A percentile compares a stretch with the other conserved stretches of the same genome.
Conservation (phyloP, 2,888 invertebrate genomes). For the Lasioglossum malachurum region DNA sequence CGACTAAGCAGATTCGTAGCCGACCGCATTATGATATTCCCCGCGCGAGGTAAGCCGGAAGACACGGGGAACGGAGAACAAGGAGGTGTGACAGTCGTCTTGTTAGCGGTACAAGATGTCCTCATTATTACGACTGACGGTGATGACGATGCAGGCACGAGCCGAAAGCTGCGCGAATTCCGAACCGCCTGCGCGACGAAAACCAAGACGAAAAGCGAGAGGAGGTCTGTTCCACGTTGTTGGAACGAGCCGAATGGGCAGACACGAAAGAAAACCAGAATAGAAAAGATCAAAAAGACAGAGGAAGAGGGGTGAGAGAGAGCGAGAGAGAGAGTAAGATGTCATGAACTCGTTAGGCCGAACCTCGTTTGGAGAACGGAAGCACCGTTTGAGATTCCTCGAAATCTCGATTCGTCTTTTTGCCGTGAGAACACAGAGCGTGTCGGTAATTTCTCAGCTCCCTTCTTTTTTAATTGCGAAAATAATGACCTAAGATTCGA, state of each 20-base stretch:
- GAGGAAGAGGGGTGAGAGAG: neutral
- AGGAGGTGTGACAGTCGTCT: slow-evolving; percentile 74
- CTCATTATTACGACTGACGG: slow-evolving; percentile 76
- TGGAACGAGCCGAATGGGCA: neutral
- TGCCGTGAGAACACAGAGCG: neutral
- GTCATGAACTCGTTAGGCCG: slow-evolving; percentile 56
- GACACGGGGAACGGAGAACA: slow-evolving; percentile 37
- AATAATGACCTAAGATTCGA: slow-evolving; percentile 30
- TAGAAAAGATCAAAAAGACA: slow-evolving; percentile 36
- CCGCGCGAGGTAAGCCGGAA: slow-evolving; percentile 7
- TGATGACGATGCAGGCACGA: slow-evolving; percentile 72
- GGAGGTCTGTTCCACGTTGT: slow-evolving; percentile 10
- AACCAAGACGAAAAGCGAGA: neutral
- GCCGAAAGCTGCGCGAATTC: slow-evolving; percentile 42
- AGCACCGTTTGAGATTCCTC: neutral
- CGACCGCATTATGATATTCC: slow-evolving; percentile 70
- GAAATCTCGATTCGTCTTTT: slow-evolving; percentile 28
- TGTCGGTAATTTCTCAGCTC: slow-evolving; percentile 4
- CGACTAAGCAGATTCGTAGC: slow-evolving; percentile 67
- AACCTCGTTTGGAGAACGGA: slow-evolving; percentile 23
- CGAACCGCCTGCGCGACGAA: slow-evolving; percentile 28
- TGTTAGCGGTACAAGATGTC: slow-evolving; percentile 75
- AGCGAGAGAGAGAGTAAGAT: neutral
- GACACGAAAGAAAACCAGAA: slow-evolving; percentile 45
- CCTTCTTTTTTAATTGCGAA: slow-evolving; percentile 36